Evolutionary conservation across 2,113 vertebrate genomes (phyloP).

Genomic region (Caracal caracal): DNA sequence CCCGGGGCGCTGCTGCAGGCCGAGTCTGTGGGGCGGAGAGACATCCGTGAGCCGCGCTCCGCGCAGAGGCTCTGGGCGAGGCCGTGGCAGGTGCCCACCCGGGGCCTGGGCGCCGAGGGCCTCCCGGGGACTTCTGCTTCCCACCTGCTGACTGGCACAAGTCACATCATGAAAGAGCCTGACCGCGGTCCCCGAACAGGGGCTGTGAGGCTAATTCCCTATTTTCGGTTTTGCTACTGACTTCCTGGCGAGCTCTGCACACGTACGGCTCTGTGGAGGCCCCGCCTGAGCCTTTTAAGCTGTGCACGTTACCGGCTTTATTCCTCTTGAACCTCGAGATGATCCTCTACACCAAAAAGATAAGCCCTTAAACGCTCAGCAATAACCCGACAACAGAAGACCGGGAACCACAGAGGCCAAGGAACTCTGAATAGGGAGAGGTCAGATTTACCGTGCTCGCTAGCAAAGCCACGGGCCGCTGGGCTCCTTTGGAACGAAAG

Average conservation of each 20-base stretch:
- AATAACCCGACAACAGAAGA: background rate
- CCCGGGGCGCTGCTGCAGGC: conserved; percentile 98
- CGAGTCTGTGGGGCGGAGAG: conserved; percentile 87
- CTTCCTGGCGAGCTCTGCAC: accelerated
- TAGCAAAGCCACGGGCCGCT: accelerated
- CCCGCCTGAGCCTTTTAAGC: accelerated
- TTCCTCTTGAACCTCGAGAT: background rate
- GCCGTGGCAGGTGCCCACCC: accelerated
- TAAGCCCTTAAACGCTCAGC: background rate
- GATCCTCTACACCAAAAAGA: background rate
- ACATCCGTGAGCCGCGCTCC: background rate
- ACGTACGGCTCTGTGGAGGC: accelerated
- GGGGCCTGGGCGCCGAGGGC: background rate
- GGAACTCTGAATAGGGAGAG: background rate
- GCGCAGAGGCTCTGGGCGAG: background rate
- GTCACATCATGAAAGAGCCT: accelerated
- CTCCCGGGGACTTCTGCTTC: accelerated
- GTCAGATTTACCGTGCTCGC: background rate
- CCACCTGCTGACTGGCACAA: background rate
- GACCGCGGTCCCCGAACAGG: accelerated
- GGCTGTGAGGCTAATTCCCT: accelerated
- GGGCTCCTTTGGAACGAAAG: accelerated
- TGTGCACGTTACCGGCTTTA: accelerated
- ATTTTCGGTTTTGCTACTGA: accelerated
- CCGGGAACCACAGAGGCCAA: background rate